phyloP scores from a whole-genome alignment of 2,113 vertebrate species.

The Coreoperca whiteheadi region DNA sequence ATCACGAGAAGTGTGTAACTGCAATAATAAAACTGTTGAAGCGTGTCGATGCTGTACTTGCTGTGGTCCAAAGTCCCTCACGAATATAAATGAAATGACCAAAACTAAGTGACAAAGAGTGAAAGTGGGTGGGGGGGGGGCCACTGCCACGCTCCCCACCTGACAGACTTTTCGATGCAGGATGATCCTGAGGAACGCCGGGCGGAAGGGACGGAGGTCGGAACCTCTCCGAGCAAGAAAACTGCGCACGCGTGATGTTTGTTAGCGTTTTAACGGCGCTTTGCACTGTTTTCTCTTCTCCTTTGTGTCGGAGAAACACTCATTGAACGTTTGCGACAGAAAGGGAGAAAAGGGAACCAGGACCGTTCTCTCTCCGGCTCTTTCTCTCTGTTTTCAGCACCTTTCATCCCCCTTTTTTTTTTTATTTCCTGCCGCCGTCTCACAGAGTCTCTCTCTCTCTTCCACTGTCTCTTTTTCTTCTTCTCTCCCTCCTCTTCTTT shows the following conservation, averaged over 20 bases:
- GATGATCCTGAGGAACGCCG: too few relatives aligned
- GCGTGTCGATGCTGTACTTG: neutral
- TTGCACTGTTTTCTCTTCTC: neutral
- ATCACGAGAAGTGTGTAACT: too few relatives aligned
- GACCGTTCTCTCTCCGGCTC: slow-evolving; percentile 25
- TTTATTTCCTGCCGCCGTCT: slow-evolving; percentile 19
- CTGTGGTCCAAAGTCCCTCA: neutral
- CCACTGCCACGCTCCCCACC: too few relatives aligned
- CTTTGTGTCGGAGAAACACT: neutral
- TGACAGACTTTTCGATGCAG: too few relatives aligned
- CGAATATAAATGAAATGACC: slow-evolving; percentile 21
- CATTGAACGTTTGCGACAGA: neutral
- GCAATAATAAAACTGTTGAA: too few relatives aligned
- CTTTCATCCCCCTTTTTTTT: slow-evolving; percentile 23
- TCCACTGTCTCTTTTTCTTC: slow-evolving; percentile 40
- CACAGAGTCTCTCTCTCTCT: slow-evolving; percentile 47
- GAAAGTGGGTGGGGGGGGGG: too few relatives aligned
- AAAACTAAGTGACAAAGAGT: neutral
- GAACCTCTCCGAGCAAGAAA: too few relatives aligned
- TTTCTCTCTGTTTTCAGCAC: slow-evolving; percentile 45
- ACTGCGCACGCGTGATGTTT: too few relatives aligned
- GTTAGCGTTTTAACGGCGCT: too few relatives aligned
- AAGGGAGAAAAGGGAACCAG: neutral
- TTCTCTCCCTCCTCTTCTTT: slow-evolving; percentile 51
- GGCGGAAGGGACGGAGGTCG: too few relatives aligned